Evolutionary conservation across 2,888 invertebrate species (phyloP), one percentile per base, ranked within the genome.

Genomic region (Ichneumoninae sp.): DNA sequence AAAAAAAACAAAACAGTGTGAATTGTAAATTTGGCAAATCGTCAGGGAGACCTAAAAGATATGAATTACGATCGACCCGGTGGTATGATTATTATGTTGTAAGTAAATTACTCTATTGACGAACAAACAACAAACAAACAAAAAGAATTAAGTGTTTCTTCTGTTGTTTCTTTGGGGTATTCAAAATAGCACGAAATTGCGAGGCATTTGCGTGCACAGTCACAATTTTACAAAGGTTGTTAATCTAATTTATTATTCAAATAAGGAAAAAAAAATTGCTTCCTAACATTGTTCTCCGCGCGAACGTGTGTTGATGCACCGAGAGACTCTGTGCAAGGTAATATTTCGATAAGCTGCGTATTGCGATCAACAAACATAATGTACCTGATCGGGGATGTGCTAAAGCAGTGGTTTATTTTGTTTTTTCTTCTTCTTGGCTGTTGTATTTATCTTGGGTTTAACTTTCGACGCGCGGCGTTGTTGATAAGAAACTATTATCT

Each of bases 331-430:
- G 71, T 60, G 74, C 74, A 66, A 82, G 71, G 66, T 70, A 57
- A 79, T 71, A 85, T 71, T 65, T 83, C 40, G 78, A 81, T 81
- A 71, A 71, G 82, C 71, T 73, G 77, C 36, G 47, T 79, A 79
- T 83, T 47, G 79, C 83, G 84, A 83, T 83, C 69, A 83, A 85
- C 68, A 71, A 85, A 81, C 83, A 82, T n/a, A 52, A 82, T 82
- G 91, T 91, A 91, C 89, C 90, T 91, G 91, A 91, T 88, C 85
- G 88, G 86, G 73, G 78, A 83, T 85, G 81, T 86, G 84, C 83
- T 86, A 73, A 65, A 54, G 75, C 81, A 80, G 82, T 80, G 71
- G 75, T 79, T 83, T 75, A 79, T 77, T 75, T 54, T 63, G 16
- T 69, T 22, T 74, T 83, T 40, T 66, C n/a, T 73, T 54, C 22